Conservation (phyloP, 2,113 vertebrate species). For the Oryctolagus cuniculus region DNA sequence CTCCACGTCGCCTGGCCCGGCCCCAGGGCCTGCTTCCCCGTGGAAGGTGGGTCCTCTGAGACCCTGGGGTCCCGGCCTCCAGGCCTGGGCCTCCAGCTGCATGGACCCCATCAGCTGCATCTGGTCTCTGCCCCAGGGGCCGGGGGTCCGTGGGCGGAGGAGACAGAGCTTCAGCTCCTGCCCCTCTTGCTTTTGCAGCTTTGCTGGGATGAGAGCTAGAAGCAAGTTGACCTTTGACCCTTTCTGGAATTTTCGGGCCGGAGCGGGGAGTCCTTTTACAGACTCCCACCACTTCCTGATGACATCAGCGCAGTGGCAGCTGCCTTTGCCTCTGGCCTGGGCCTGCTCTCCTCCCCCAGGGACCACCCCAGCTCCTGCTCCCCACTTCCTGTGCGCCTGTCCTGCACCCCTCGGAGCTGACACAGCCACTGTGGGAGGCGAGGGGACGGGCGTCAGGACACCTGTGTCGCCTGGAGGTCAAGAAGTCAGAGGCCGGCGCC, state of each 20-base stretch:
- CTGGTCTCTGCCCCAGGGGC: not conserved
- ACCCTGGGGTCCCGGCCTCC: too few relatives aligned
- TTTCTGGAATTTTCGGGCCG: conserved; percentile 76
- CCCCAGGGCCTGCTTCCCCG: not conserved
- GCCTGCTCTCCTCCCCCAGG: not conserved
- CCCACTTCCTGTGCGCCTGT: not conserved
- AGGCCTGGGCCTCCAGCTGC: not conserved
- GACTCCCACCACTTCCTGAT: conserved; percentile 76
- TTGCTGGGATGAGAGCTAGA: conserved; percentile 53
- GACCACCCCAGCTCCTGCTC: not conserved
- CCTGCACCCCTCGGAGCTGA: too few relatives aligned
- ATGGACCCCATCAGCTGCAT: too few relatives aligned
- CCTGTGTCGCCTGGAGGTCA: too few relatives aligned
- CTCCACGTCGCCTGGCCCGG: not conserved
- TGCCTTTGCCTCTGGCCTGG: conserved; percentile 66
- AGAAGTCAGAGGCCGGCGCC: too few relatives aligned
- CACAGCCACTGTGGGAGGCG: too few relatives aligned
- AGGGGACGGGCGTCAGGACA: too few relatives aligned
- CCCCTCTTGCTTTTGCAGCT: conserved; percentile 44
- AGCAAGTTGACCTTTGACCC: conserved; percentile 79
- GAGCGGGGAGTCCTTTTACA: conserved; percentile 51
- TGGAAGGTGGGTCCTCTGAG: too few relatives aligned
- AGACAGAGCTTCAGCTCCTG: not conserved
- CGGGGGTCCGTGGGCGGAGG: not conserved
- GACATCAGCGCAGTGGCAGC: conserved; percentile 69